Conservation (phyloP, 2,797 vertebrate genomes). For the Cyclopterus lumpus region DNA sequence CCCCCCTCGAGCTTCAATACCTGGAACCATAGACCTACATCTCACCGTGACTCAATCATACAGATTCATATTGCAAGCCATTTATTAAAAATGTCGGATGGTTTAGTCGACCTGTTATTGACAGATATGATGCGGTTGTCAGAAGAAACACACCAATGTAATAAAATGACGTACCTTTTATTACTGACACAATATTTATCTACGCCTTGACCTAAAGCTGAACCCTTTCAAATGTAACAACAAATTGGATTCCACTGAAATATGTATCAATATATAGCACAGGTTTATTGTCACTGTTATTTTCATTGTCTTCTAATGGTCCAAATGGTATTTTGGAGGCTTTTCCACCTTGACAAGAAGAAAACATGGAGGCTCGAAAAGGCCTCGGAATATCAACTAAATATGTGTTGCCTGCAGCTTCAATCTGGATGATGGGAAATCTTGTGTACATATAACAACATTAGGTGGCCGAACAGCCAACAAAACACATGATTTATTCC, state of each 20-base stretch:
- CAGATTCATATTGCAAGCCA: conserved; percentile 9
- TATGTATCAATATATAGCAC: background rate
- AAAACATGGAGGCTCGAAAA: background rate
- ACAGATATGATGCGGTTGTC: background rate
- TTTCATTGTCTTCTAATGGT: background rate
- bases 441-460: background rate
- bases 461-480: background rate
- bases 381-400: background rate
- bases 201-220: background rate
- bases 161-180: background rate
- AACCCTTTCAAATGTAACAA: background rate
- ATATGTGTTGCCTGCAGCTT: conserved; percentile 9
- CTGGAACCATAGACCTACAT: conserved; percentile 34
- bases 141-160: background rate
- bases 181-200: background rate
- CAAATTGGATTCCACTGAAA: conserved; percentile 16
- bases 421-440: background rate
- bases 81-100: background rate
- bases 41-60: conserved; percentile 11
- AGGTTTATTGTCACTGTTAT: background rate
- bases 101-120: background rate
- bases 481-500: background rate
- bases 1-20: conserved; percentile 8
- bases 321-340: background rate
- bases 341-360: background rate